Conservation (phyloP, 2,113 vertebrate species). For the Toxostoma redivivum region DNA sequence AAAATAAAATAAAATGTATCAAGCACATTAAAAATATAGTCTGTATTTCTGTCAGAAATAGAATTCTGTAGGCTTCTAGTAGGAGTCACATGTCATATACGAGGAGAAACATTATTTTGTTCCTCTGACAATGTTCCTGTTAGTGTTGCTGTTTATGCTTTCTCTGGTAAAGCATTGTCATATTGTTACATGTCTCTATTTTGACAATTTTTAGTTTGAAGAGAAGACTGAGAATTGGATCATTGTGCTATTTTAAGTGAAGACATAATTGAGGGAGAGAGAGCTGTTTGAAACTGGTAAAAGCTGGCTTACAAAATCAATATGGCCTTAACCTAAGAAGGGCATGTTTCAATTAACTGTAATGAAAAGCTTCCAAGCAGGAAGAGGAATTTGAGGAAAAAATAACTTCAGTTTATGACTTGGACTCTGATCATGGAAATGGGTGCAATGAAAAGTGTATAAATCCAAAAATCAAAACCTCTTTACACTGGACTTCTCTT, state of each 20-base stretch:
- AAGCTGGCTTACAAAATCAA: not conserved
- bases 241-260: not conserved
- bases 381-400: not conserved
- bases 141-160: not conserved
- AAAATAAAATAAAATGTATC: not conserved
- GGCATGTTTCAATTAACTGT: not conserved
- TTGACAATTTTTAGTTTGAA: not conserved
- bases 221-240: not conserved
- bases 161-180: not conserved
- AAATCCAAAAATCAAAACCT: not conserved
- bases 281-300: not conserved
- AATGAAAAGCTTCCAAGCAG: not conserved
- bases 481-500: not conserved
- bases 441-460: not conserved
- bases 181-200: not conserved
- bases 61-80: not conserved
- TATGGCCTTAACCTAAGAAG: not conserved
- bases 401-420: not conserved
- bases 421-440: not conserved
- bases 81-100: not conserved
- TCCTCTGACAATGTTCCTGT: not conserved
- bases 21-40: not conserved
- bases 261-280: not conserved
- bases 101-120: not conserved
- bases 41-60: not conserved